Base-by-base conservation (phyloP, 1,140 invertebrate genomes). In the Orchesella cincta region DNA sequence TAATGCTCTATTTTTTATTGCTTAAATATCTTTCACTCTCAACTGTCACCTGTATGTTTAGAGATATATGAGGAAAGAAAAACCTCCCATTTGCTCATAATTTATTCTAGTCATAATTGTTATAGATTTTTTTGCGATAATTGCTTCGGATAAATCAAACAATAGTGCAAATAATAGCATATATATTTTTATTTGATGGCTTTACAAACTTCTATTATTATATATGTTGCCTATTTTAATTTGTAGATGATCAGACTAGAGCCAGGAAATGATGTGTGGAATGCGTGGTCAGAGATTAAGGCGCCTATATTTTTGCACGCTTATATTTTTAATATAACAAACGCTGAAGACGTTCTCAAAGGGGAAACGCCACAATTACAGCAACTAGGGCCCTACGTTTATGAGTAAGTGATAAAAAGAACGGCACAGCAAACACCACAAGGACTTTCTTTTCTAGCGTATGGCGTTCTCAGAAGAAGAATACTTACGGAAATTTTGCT, bases 381-480 rank as follows among this genome's bases (percentile, higher is more conserved):
- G 77, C 84, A 89, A 81, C 83, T 84, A 20, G 88, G 88, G n/a
- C 88, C 88, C 0, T 89, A 88, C 79, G 86, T 86, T 29, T 89
- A 88, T 80, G 85, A 84, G 86, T 87, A 84, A 82, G 34, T 39
- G 23, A 57, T 3, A 57, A 57, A 18, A 57, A n/a, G 12, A 18
- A 46, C 18, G 39, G 39, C 39, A 46, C 18, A 57, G n/a, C 8
- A 14, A 67, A 33, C 29, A 31, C 54, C 54, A 16, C 54, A 31
- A 31, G 31, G 28, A 31, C n/a, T 67, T 67, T 14, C 31, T 2
- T 3, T 67, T 31, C 62, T 31, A 14, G 62, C n/a, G 31, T 2
- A n/a, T 23, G 14, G n/a, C n/a, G n/a, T n/a, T n/a, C n/a, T n/a
- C n/a, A n/a, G n/a, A n/a, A n/a, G n/a, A n/a, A n/a, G n/a, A n/a